Evolutionary conservation across 1,140 invertebrate genomes (phyloP).

Genomic region (Lasioglossum albipes): DNA sequence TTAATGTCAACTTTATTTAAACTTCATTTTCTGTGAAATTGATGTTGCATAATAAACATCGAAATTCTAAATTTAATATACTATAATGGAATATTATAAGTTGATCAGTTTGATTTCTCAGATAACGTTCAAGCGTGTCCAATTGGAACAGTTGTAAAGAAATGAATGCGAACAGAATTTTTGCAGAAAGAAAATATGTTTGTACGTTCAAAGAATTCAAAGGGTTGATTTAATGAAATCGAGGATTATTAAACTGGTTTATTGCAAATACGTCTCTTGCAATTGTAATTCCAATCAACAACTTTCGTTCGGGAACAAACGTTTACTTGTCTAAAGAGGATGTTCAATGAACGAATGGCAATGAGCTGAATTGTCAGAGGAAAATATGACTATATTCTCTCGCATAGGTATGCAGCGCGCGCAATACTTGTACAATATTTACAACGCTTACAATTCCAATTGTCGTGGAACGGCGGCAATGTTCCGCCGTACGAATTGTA

Average conservation of each 20-base stretch:
- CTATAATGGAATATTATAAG: too few relatives aligned
- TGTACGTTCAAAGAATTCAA: neutral
- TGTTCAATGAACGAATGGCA: neutral
- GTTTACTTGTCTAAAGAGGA: neutral
- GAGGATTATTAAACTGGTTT: conserved; percentile 15
- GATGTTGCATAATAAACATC: neutral
- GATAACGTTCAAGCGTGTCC: too few relatives aligned
- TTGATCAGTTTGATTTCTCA: neutral
- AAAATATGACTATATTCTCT: conserved; percentile 76
- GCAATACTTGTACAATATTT: conserved; percentile 73
- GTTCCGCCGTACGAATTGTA: conserved; percentile 28
- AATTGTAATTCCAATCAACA: neutral
- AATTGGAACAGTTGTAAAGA: too few relatives aligned
- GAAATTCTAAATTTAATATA: neutral
- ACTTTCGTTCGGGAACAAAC: neutral
- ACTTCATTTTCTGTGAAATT: too few relatives aligned
- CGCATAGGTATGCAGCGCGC: conserved; percentile 47
- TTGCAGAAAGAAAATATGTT: neutral
- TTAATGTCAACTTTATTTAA: too few relatives aligned
- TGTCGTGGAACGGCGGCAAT: conserved; percentile 27
- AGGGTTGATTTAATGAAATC: neutral
- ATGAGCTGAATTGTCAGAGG: conserved; percentile 61
- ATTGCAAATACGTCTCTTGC: neutral
- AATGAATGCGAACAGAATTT: too few relatives aligned
- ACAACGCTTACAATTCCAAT: conserved; percentile 59